These are phyloP conservation scores for Pseudochirops cupreus DNA, from an alignment of 2,797 vertebrate species.

Conservation along the genomic window DNA sequence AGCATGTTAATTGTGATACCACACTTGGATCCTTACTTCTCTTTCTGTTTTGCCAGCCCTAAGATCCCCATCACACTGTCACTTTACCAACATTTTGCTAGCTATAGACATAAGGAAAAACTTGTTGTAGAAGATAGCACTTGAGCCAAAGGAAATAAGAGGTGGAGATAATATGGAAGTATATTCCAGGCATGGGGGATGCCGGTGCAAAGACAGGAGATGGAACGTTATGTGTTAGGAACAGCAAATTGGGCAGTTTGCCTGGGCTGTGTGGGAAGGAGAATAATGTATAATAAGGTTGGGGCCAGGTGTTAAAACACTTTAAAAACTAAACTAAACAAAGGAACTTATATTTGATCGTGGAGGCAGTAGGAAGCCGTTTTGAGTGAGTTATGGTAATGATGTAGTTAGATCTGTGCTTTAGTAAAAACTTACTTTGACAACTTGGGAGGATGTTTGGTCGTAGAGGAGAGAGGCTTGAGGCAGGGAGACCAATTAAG, in stretches of 20 bases:
- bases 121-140: background rate
- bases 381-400: background rate
- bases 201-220: background rate
- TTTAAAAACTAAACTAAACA: background rate
- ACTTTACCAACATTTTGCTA: background rate
- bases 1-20: background rate
- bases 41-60: background rate
- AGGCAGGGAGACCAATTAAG: background rate
- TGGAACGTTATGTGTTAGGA: background rate
- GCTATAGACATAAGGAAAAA: background rate
- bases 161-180: background rate
- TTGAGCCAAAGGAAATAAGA: background rate
- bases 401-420: background rate
- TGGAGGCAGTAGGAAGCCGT: background rate
- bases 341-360: background rate
- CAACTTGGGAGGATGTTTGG: background rate
- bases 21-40: background rate
- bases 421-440: background rate
- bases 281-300: background rate
- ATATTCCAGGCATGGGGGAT: background rate
- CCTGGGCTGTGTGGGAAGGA: background rate
- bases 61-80: background rate
- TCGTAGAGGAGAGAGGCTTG: background rate
- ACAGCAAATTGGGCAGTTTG: background rate
- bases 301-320: background rate